Conservation (phyloP, 2,113 vertebrate species). For the Aspiorhynchus laticeps region DNA sequence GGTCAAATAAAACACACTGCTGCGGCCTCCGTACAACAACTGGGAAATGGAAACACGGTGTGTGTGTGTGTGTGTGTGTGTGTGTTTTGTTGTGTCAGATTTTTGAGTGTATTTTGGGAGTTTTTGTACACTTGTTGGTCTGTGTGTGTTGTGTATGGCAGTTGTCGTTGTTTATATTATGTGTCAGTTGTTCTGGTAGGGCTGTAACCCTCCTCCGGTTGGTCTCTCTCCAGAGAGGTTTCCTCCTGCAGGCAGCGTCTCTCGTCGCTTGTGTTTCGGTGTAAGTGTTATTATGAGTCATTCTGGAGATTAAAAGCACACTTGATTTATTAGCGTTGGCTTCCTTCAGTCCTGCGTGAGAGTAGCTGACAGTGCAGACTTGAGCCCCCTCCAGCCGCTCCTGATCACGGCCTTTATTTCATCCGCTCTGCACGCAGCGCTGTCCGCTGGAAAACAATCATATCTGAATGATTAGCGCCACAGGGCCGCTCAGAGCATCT, state of each 20-base stretch:
- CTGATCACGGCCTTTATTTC: slow-evolving; percentile 47
- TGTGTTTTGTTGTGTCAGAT: neutral
- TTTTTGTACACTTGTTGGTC: too few species aligned
- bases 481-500: slow-evolving; percentile 15
- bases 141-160: too few species aligned
- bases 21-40: neutral
- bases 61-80: slow-evolving; percentile 14
- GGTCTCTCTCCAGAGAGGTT: neutral
- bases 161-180: neutral
- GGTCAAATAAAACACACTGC: slow-evolving; percentile 16
- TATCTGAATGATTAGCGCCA: slow-evolving; percentile 9
- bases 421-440: slow-evolving; percentile 2
- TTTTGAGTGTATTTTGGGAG: too few species aligned
- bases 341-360: slow-evolving; percentile 38
- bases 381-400: neutral
- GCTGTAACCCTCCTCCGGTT: neutral
- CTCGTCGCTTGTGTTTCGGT: neutral
- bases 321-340: slow-evolving; percentile 69
- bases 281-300: slow-evolving; percentile 72
- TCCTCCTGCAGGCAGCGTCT: neutral
- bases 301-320: slow-evolving; percentile 74
- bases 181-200: neutral
- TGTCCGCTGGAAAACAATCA: slow-evolving; percentile 20
- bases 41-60: neutral
- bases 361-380: slow-evolving; percentile 58